Base-by-base conservation (phyloP, 1,140 invertebrate genomes). In the Oreohelix idahoensis region DNA sequence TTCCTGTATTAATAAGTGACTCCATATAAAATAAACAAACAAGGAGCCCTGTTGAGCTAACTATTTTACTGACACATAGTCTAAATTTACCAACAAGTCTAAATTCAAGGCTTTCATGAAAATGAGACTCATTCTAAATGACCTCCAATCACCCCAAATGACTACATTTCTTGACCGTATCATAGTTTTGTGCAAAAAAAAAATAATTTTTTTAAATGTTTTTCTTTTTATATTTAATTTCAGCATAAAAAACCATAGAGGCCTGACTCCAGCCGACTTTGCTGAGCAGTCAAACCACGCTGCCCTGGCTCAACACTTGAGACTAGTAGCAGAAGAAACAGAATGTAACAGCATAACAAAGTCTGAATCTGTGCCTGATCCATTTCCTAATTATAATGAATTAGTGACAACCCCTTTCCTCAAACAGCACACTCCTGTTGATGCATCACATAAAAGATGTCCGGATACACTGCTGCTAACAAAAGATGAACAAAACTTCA, bases 181-280 rank as follows among this genome's bases (percentile, higher is more conserved):
- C n/a, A n/a, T n/a, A n/a, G n/a, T 49, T 8, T 49, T 49, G 45
- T 49, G 17, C 45, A 49, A 11, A 17, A 49, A 38, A 71, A 11
- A 35, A n/a, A n/a, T n/a, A n/a, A n/a, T n/a, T n/a, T n/a, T n/a
- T n/a, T n/a, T n/a, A n/a, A n/a, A 45, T 45, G 5, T 45, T 8
- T 45, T 45, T 15, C 42, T 45, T 15, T 35, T 66, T 32, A 8
- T 66, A n/a, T 66, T 32, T 32, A 2, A 32, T 66, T 82, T 39
- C 71, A 82, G 80, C 26, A 11, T 75, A 32, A 82, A 82, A 38
- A 82, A 82, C 39, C 80, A 82, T n/a, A 63, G 80, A 51, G 80
- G 80, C 13, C 35, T 75, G 4, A 75, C 71, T n/a, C 70, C 80
- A 23, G 45, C 49, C 38, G 70, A 82, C 10, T n/a, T 82, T n/a